Conservation (phyloP, 2,113 vertebrate genomes). For the Heterocephalus glaber region DNA sequence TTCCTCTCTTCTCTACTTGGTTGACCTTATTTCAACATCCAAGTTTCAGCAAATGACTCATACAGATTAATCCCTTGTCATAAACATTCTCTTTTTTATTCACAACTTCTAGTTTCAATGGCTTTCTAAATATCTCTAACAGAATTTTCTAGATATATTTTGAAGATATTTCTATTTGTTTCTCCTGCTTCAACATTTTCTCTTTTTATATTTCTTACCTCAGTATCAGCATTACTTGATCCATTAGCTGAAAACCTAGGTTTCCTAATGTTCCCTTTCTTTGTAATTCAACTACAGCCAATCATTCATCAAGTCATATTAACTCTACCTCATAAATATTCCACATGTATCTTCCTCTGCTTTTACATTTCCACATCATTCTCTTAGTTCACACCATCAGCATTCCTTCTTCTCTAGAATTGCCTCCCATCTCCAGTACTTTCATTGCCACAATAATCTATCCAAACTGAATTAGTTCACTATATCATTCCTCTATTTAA, state of each 20-base stretch:
- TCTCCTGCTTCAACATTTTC: not conserved
- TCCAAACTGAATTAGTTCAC: not conserved
- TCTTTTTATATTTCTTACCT: not conserved
- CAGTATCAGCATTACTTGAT: not conserved
- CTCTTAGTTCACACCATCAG: not conserved
- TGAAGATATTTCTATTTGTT: not conserved
- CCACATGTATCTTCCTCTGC: not conserved
- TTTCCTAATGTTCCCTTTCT: not conserved
- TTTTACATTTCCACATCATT: not conserved
- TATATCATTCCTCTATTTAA: not conserved
- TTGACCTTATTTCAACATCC: not conserved
- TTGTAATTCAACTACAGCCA: not conserved
- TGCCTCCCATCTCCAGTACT: not conserved
- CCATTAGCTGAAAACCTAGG: not conserved
- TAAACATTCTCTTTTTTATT: not conserved
- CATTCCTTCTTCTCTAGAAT: not conserved
- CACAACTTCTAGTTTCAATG: not conserved
- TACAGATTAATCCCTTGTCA: not conserved
- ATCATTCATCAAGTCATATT: not conserved
- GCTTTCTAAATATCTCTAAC: not conserved
- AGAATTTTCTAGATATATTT: not conserved
- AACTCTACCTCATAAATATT: not conserved
- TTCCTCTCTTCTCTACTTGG: not conserved
- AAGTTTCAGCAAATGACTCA: constrained; percentile 10
- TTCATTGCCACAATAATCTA: not conserved